A percentile compares a stretch with the other conserved stretches of the same genome.
These are phyloP conservation scores for Sialia sialis DNA, from an alignment of 2,113 vertebrate species.

Conservation along the genomic window DNA sequence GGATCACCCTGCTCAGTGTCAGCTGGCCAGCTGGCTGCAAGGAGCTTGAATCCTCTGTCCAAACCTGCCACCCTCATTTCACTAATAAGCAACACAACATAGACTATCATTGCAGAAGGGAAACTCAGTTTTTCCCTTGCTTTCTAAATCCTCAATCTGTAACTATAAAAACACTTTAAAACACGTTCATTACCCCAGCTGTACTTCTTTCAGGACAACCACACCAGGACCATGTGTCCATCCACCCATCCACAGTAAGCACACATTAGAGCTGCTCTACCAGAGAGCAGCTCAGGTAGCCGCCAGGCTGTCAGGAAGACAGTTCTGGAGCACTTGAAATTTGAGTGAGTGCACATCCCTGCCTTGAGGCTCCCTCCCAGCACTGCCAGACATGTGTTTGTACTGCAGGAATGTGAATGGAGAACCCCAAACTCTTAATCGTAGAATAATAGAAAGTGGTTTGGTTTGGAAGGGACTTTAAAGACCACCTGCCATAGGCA, in stretches of 20 bases:
- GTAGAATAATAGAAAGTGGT: neutral
- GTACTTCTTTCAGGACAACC: neutral
- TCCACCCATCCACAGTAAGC: neutral
- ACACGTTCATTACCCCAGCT: neutral
- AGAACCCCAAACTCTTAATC: neutral
- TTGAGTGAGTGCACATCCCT: neutral
- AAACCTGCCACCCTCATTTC: neutral
- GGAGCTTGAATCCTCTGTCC: neutral
- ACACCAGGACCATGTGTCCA: neutral
- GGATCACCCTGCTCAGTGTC: neutral
- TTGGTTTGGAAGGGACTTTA: neutral
- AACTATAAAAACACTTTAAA: neutral
- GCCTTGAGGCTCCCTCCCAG: neutral
- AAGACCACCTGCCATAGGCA: neutral
- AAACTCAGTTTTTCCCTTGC: neutral
- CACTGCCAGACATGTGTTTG: neutral
- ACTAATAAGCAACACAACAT: neutral
- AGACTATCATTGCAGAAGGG: neutral
- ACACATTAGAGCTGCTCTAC: neutral
- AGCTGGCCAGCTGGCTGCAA: neutral
- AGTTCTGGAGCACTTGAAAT: neutral
- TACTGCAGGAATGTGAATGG: neutral
- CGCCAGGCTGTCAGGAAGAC: neutral
- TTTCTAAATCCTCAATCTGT: neutral
- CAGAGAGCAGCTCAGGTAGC: neutral